These are phyloP conservation scores for Melanerpes aurifrons DNA, from an alignment of 2,113 vertebrate genomes.

Conservation along the genomic window DNA sequence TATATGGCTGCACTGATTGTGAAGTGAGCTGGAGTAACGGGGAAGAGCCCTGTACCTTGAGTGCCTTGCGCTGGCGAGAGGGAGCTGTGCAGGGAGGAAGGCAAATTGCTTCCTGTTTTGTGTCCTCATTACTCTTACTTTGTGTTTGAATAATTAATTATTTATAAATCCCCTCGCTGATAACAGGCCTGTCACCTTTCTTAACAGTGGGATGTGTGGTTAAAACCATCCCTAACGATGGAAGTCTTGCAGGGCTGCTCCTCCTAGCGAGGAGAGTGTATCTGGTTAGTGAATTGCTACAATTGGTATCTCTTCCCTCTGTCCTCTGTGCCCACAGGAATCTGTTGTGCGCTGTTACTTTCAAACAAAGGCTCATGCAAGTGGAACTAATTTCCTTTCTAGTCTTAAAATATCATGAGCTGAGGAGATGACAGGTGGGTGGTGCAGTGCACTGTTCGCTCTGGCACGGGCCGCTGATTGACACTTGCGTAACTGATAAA, in stretches of 20 bases:
- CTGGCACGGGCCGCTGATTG: neutral
- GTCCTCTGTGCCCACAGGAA: neutral
- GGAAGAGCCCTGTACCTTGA: neutral
- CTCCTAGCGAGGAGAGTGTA: neutral
- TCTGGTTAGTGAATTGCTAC: neutral
- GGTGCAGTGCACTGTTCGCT: neutral
- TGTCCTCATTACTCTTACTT: neutral
- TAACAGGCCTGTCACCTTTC: neutral
- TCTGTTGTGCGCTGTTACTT: slow-evolving; percentile 7
- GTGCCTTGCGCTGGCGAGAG: neutral
- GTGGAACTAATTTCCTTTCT: slow-evolving; percentile 2
- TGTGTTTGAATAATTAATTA: neutral
- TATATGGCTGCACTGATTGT: neutral
- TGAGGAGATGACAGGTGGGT: neutral
- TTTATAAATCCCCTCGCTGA: neutral
- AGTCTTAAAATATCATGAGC: neutral
- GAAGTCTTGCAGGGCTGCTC: neutral
- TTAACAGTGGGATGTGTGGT: neutral
- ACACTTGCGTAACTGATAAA: neutral
- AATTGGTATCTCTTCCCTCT: neutral
- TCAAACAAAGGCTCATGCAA: slow-evolving; percentile 2
- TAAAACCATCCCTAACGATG: neutral
- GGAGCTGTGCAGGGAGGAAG: neutral
- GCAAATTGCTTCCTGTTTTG: neutral
- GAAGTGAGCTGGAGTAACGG: neutral